phyloP scores from a whole-genome alignment of 2,888 invertebrate species.

The Xylocampa areola region DNA sequence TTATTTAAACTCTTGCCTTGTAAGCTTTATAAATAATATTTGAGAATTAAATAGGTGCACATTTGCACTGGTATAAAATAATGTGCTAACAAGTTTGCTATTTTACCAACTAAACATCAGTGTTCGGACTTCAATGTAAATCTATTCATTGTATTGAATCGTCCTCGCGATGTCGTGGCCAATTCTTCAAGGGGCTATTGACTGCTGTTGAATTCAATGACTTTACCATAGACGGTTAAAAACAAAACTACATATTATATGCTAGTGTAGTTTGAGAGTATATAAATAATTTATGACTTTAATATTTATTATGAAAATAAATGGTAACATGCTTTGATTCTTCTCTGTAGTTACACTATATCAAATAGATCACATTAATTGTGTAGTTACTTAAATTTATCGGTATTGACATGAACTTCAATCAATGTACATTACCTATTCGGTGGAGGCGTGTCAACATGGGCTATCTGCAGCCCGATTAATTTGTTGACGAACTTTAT shows the following conservation, averaged over 20 bases:
- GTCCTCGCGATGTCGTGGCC: conserved; percentile 15
- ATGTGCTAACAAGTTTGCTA: conserved; percentile 15
- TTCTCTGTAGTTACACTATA: neutral
- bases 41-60: neutral
- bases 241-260: neutral
- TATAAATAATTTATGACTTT: too few species aligned
- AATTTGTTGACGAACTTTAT: conserved; percentile 46
- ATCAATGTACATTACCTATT: conserved; percentile 49
- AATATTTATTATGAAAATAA: too few species aligned
- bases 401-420: conserved; percentile 64
- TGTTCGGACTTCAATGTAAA: conserved; percentile 7
- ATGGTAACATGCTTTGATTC: too few species aligned
- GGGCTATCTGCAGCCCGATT: conserved; percentile 43
- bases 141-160: conserved; percentile 17
- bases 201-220: conserved; percentile 27
- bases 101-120: conserved; percentile 2
- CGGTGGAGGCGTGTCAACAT: conserved; percentile 34
- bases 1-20: neutral
- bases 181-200: conserved; percentile 38
- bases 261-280: too few species aligned
- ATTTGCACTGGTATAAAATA: conserved; percentile 12
- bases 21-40: conserved; percentile 1
- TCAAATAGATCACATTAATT: neutral
- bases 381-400: conserved; percentile 32
- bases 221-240: conserved; percentile 1